These are phyloP conservation scores for Thyatira batis DNA, from an alignment of 2,888 invertebrate genomes.

Conservation along the genomic window DNA sequence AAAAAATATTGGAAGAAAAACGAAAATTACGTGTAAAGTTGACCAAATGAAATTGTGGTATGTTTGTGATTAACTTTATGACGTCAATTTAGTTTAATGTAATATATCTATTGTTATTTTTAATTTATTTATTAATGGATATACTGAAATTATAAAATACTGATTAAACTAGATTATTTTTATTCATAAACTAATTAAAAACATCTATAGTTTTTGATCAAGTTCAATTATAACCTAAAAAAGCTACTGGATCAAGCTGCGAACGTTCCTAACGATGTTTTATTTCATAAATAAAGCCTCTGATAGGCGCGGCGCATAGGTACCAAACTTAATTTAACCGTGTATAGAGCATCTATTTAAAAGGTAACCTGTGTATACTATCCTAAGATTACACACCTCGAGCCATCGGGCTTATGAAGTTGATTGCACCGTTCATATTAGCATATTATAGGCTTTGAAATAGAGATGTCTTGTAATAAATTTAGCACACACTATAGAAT, in stretches of 20 bases:
- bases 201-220: too few relatives aligned
- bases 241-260: too few relatives aligned
- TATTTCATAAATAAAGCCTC: too few relatives aligned
- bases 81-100: not conserved
- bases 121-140: slow-evolving; percentile 14
- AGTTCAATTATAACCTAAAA: too few relatives aligned
- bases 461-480: slow-evolving; percentile 58
- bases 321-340: not conserved
- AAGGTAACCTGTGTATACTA: not conserved
- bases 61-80: slow-evolving; percentile 15
- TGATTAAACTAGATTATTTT: not conserved
- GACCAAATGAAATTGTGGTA: slow-evolving; percentile 19
- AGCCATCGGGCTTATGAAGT: slow-evolving; percentile 33
- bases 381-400: slow-evolving; percentile 14
- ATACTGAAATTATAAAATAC: not conserved
- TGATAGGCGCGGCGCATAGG: too few relatives aligned
- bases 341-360: not conserved
- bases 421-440: slow-evolving; percentile 46
- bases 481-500: slow-evolving; percentile 36
- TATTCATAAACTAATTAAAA: too few relatives aligned
- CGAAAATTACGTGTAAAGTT: slow-evolving; percentile 58
- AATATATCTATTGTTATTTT: slow-evolving; percentile 17
- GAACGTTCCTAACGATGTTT: too few relatives aligned
- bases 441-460: slow-evolving; percentile 46
- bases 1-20: slow-evolving; percentile 74